phyloP scores from a whole-genome alignment of 2,888 invertebrate species.

The Spialia ferax region DNA sequence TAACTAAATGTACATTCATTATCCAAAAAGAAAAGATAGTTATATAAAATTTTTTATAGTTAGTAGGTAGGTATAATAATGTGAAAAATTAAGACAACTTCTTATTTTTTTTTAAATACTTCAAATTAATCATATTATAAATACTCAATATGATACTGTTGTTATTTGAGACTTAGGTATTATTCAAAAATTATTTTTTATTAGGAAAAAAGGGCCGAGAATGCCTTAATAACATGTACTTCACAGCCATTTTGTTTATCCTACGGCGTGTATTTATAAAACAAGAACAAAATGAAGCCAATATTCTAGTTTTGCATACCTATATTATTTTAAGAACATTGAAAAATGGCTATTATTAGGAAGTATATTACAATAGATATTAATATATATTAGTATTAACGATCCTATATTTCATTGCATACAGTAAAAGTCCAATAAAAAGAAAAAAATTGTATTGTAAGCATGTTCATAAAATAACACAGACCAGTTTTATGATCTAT shows the following conservation, averaged over 20 bases:
- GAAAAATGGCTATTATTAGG: background rate
- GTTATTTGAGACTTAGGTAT: too few relatives aligned
- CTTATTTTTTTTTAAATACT: too few relatives aligned
- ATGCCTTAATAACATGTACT: conserved; percentile 72
- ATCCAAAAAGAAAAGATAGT: background rate
- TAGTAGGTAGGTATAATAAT: too few relatives aligned
- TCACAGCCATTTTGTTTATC: conserved; percentile 79
- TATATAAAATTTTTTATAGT: too few relatives aligned
- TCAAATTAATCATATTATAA: too few relatives aligned
- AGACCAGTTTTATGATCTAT: background rate
- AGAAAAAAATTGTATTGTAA: too few relatives aligned
- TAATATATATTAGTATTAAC: background rate
- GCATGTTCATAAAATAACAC: too few relatives aligned
- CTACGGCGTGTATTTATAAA: conserved; percentile 56
- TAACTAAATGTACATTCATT: background rate
- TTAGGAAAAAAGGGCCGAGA: conserved; percentile 47
- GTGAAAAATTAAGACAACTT: too few relatives aligned
- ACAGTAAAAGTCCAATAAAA: too few relatives aligned
- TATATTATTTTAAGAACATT: background rate
- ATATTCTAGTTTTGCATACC: conserved; percentile 11
- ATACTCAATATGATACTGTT: too few relatives aligned
- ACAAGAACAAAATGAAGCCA: conserved; percentile 13
- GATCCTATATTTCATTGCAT: background rate
- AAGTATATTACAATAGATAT: background rate
- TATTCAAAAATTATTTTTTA: background rate